Base-by-base conservation (phyloP, 2,113 vertebrate species). In the Nematolebias whitei region DNA sequence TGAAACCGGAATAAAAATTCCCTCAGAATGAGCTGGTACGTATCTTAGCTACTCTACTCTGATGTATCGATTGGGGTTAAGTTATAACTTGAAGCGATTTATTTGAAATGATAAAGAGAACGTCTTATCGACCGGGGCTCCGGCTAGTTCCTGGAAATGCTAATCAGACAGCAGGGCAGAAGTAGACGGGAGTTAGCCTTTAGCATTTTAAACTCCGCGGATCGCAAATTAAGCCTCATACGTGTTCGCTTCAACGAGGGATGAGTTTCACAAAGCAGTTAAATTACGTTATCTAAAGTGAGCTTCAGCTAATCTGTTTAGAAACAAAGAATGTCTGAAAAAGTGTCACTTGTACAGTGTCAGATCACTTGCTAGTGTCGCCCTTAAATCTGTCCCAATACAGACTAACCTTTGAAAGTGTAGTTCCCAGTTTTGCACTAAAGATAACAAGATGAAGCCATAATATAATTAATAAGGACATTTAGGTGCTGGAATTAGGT, bases 1-100 rank as follows among this genome's bases (percentile, higher is more conserved):
- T 83, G 86, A 83, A 86, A 88, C 43, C 79, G 84, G 84, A 91
- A 55, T 79, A 79, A 74, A 85, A 43, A 47, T 59, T 47, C 45
- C 49, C 54, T 66, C 87, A 90, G 82, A 67, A 94, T 94, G 93
- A 94, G 92, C 80, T 93, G 93, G 93, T 94, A 91, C 50, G 92
- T 93, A 83, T 69, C 26, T 20, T 16, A 2, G 1, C 12, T 41
- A 32, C 35, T 15, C 32, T 35, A 14, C 0, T 0, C 23, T 38
- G 1, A 44, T 43, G 16, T 3, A 2, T 5, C 1, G 3, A 14
- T 9, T 49, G 15, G 16, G 0, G 29, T n/a, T 26, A 12, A 62
- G 57, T 13, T 59, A 15, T 32, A 43, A 32, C 7, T 1, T 8
- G 3, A 32, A 43, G 16, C 0, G 13, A 40, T 18, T 19, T 4